These are phyloP conservation scores for Acestrorhynchus altus DNA, from an alignment of 2,797 vertebrate species.

Conservation along the genomic window DNA sequence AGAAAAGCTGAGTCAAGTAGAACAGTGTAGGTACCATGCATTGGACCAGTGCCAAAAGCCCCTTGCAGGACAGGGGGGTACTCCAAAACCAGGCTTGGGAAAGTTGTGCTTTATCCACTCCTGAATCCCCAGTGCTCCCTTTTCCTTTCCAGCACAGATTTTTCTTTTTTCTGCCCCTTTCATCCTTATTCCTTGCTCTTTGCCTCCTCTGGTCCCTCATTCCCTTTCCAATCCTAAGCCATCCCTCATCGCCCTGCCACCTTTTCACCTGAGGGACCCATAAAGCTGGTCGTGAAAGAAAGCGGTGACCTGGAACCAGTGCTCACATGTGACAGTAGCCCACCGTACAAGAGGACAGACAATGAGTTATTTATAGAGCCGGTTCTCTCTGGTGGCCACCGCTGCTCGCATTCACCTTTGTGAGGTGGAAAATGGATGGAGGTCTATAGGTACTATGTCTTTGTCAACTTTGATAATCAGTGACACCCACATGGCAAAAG, in stretches of 20 bases:
- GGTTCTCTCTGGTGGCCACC: neutral
- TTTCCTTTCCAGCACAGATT: neutral
- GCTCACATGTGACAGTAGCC: conserved; percentile 30
- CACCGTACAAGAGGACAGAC: conserved; percentile 7
- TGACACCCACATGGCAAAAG: conserved; percentile 1
- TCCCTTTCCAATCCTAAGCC: conserved; percentile 43
- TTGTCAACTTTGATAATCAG: conserved; percentile 48
- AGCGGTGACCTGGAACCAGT: conserved; percentile 25
- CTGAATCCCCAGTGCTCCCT: neutral
- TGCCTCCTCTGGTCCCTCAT: conserved; percentile 28
- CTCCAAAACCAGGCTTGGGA: neutral
- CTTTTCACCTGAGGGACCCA: conserved; percentile 44
- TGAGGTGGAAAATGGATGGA: neutral
- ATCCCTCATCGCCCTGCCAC: conserved; percentile 42
- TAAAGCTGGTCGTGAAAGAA: conserved; percentile 34
- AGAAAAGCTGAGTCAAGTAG: no score
- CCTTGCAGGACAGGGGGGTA: neutral
- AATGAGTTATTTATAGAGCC: conserved; percentile 33
- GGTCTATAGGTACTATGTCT: conserved; percentile 38
- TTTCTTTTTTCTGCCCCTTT: neutral
- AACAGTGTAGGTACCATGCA: no score
- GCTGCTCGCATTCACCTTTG: neutral
- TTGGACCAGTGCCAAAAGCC: no score
- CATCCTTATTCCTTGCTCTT: neutral
- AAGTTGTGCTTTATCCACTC: neutral